Evolutionary conservation across 2,113 vertebrate species (phyloP).

Genomic region (Stegostoma tigrinum): DNA sequence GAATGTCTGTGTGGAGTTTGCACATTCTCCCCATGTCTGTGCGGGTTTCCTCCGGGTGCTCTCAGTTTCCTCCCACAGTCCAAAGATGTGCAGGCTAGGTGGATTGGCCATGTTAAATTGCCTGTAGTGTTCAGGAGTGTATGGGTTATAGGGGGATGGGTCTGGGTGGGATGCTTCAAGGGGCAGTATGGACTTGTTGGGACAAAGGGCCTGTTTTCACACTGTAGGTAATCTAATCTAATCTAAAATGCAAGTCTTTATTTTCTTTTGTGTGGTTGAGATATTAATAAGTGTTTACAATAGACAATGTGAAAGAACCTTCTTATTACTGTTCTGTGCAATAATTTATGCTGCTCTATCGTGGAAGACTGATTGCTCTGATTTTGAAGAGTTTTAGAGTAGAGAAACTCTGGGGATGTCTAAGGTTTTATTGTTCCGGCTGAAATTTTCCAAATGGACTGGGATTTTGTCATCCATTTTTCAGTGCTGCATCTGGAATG

Average conservation of each 20-base stretch:
- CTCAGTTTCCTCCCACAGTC: no score
- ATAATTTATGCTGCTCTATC: not conserved
- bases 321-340: not conserved
- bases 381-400: not conserved
- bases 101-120: no score
- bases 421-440: not conserved
- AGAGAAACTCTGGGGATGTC: not conserved
- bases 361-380: not conserved
- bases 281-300: not conserved
- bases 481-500: not conserved
- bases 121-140: no score
- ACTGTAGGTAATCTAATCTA: no score
- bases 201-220: no score
- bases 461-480: not conserved
- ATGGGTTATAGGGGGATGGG: no score
- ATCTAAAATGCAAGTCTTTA: not conserved
- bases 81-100: no score
- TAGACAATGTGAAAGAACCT: not conserved
- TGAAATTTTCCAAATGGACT: not conserved
- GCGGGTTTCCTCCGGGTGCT: no score
- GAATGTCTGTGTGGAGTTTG: no score
- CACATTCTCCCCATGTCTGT: no score
- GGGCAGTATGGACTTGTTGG: no score
- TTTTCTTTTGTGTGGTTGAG: not conserved
- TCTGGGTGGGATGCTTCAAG: no score